phyloP scores from a whole-genome alignment of 2,888 invertebrate species.

The Dasypogon diadema region DNA sequence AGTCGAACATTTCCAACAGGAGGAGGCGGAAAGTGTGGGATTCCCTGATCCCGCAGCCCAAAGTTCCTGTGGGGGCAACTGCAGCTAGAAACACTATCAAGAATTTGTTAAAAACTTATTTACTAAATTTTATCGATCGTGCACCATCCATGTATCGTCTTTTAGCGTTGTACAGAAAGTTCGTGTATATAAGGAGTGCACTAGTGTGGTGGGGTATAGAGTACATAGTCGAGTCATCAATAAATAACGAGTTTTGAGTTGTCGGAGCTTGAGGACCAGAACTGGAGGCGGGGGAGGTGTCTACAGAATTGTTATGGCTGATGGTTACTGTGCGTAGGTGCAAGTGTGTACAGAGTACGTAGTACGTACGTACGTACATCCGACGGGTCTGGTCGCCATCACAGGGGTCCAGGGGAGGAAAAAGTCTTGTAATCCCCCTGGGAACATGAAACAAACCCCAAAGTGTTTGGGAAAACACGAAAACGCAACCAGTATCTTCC shows the following conservation, averaged over 20 bases:
- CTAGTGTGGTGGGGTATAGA: slow-evolving; percentile 6
- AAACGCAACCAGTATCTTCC: neutral
- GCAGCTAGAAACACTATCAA: slow-evolving; percentile 37
- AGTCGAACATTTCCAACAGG: neutral
- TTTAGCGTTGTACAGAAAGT: slow-evolving; percentile 23
- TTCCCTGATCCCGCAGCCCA: neutral
- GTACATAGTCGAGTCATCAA: slow-evolving; percentile 44
- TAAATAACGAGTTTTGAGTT: slow-evolving; percentile 46
- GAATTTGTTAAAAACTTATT: slow-evolving; percentile 44
- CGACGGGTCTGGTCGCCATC: neutral
- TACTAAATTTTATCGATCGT: slow-evolving; percentile 43
- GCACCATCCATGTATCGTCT: slow-evolving; percentile 27
- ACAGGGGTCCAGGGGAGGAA: neutral
- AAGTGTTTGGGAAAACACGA: neutral
- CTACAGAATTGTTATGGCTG: slow-evolving; percentile 3
- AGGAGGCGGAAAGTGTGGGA: neutral
- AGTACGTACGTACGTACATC: neutral
- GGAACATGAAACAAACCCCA: neutral
- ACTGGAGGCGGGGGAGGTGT: neutral
- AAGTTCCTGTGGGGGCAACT: neutral
- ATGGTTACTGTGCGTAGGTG: slow-evolving; percentile 26
- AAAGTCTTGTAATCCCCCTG: neutral
- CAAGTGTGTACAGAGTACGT: neutral
- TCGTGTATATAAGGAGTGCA: slow-evolving; percentile 1
- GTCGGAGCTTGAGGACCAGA: neutral